These are phyloP conservation scores for Hydrozoanthus gracilis DNA, from an alignment of 92 coral and sea anemone genomes.

Conservation along the genomic window DNA sequence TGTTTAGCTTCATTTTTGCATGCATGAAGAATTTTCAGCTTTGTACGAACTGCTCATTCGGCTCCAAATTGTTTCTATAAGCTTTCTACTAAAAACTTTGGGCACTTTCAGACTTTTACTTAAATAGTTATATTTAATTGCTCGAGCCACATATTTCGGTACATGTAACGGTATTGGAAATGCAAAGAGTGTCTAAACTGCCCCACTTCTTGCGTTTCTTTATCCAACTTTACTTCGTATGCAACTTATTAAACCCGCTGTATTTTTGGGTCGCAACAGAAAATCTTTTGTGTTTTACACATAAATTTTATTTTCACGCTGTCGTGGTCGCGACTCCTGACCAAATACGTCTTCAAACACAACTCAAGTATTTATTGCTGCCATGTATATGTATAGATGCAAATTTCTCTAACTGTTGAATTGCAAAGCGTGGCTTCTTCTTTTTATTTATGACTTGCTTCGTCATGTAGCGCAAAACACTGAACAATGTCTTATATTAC, in stretches of 20 bases:
- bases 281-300: slow-evolving; percentile 37
- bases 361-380: slow-evolving; percentile 79
- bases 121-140: neutral
- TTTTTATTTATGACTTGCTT: slow-evolving; percentile 58
- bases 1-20: neutral
- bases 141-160: neutral
- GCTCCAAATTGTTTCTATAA: neutral
- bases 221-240: slow-evolving; percentile 8
- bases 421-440: slow-evolving; percentile 94
- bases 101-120: neutral
- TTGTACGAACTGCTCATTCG: neutral
- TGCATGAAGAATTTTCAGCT: neutral
- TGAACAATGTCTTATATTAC: slow-evolving; percentile 32
- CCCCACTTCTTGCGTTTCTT: neutral
- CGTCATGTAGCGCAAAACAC: slow-evolving; percentile 50
- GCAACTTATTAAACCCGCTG: neutral
- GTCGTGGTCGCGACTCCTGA: slow-evolving; percentile 48
- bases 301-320: slow-evolving; percentile 35
- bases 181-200: slow-evolving; percentile 5
- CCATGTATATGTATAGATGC: slow-evolving; percentile 99
- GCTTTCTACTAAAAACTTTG: neutral
- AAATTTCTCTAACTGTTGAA: slow-evolving; percentile 92
- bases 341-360: slow-evolving; percentile 87
- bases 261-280: neutral
- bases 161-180: slow-evolving; percentile 35